Conservation (phyloP, 2,113 vertebrate genomes). For the Silurus asotus region DNA sequence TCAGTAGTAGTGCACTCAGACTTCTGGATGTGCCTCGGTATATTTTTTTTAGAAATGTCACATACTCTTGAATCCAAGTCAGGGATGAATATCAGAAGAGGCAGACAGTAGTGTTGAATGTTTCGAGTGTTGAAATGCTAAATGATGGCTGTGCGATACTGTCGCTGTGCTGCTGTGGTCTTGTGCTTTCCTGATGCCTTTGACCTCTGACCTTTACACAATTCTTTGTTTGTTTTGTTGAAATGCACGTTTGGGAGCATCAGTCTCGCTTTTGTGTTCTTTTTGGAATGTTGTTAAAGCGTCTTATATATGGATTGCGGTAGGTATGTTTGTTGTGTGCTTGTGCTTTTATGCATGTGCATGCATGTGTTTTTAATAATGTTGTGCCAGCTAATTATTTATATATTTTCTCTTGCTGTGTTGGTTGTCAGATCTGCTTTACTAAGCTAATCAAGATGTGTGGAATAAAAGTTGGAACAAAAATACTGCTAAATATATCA, state of each 20-base stretch:
- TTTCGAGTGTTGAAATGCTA: background rate
- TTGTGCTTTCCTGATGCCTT: slow-evolving; percentile 29
- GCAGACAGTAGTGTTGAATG: background rate
- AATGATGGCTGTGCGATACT: slow-evolving; percentile 3
- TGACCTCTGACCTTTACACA: slow-evolving; percentile 12
- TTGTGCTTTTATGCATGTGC: slow-evolving; percentile 21
- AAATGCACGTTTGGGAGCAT: slow-evolving; percentile 21
- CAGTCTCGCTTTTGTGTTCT: background rate
- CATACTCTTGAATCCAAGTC: background rate
- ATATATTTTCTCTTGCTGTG: background rate
- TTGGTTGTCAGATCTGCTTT: background rate
- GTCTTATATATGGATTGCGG: background rate
- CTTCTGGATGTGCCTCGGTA: background rate
- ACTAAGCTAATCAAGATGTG: slow-evolving; percentile 2
- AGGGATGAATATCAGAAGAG: background rate
- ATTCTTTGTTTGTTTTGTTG: background rate
- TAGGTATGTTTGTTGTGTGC: background rate
- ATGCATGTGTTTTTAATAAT: background rate
- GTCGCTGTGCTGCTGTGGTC: slow-evolving; percentile 39
- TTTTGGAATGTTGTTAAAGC: slow-evolving; percentile 17
- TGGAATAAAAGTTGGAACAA: background rate
- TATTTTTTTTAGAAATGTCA: background rate
- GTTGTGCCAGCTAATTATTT: background rate
- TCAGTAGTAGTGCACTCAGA: slow-evolving; percentile 2
- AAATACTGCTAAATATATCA: background rate